Conservation (phyloP, 2,888 invertebrate species). For the Polylopha cassiicola region DNA sequence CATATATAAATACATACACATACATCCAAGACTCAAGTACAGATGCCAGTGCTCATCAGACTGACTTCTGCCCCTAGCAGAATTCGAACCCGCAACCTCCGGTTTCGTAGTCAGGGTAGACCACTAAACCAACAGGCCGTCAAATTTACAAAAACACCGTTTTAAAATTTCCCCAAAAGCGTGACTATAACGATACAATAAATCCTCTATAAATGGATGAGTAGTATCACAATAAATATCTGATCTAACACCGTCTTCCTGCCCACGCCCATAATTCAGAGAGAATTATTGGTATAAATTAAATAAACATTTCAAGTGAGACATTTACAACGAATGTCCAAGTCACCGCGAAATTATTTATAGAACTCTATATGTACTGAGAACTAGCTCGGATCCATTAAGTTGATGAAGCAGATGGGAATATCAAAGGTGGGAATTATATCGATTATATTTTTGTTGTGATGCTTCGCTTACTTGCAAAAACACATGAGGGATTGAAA, state of each 20-base stretch:
- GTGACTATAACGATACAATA: conserved; percentile 38
- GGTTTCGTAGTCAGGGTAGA: too few species aligned
- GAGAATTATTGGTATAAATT: conserved; percentile 71
- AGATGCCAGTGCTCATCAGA: too few species aligned
- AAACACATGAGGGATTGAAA: too few species aligned
- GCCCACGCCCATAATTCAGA: conserved; percentile 68
- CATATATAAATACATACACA: too few species aligned
- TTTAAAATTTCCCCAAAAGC: conserved; percentile 26
- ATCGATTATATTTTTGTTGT: too few species aligned
- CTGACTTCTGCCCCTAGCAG: too few species aligned
- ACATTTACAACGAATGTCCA: conserved; percentile 60
- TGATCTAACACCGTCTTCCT: conserved; percentile 70
- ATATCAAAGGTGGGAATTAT: background rate
- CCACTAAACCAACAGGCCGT: too few species aligned
- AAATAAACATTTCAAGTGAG: conserved; percentile 70
- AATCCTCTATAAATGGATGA: conserved; percentile 62
- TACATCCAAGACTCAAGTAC: too few species aligned
- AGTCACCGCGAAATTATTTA: conserved; percentile 60
- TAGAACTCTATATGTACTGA: conserved; percentile 42
- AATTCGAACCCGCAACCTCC: too few species aligned
- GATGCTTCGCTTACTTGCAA: too few species aligned
- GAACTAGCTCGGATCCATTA: conserved; percentile 42
- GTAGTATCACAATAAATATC: conserved; percentile 68
- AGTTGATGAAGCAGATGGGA: conserved; percentile 16
- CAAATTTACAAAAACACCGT: too few species aligned